phyloP scores from a whole-genome alignment of 2,113 vertebrate species.

The Cettia cetti region DNA sequence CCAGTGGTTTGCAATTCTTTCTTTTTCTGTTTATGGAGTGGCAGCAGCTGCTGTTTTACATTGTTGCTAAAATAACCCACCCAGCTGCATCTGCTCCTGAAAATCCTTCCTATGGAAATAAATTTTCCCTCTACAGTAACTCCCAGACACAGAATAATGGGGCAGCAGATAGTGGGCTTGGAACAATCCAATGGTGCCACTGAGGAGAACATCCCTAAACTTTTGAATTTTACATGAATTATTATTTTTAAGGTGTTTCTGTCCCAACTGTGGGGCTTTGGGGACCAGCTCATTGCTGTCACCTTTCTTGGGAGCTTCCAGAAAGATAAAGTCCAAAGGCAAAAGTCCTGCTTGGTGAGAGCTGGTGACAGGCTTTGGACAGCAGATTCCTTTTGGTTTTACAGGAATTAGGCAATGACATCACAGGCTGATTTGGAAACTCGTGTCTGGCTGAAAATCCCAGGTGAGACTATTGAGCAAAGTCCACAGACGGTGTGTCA shows the following conservation, averaged over 20 bases:
- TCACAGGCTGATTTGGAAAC: neutral
- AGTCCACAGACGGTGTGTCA: neutral
- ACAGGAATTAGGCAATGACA: neutral
- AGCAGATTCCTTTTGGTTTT: neutral
- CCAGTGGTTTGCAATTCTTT: neutral
- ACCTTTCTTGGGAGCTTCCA: neutral
- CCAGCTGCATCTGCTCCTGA: neutral
- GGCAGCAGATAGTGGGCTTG: neutral
- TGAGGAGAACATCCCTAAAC: neutral
- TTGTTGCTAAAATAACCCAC: neutral
- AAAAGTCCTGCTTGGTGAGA: neutral
- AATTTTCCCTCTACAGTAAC: neutral
- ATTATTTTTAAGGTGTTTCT: neutral
- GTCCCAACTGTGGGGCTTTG: neutral
- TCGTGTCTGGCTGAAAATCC: neutral
- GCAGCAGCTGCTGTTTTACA: neutral
- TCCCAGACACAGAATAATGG: neutral
- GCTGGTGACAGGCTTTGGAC: neutral
- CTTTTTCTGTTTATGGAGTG: neutral
- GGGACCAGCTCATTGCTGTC: accelerated
- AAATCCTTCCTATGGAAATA: neutral
- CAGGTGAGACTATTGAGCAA: neutral
- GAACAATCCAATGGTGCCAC: neutral
- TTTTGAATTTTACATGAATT: neutral
- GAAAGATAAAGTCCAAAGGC: neutral